Base-by-base conservation (phyloP, 2,113 vertebrate genomes). In the Halcyon malimbica region DNA sequence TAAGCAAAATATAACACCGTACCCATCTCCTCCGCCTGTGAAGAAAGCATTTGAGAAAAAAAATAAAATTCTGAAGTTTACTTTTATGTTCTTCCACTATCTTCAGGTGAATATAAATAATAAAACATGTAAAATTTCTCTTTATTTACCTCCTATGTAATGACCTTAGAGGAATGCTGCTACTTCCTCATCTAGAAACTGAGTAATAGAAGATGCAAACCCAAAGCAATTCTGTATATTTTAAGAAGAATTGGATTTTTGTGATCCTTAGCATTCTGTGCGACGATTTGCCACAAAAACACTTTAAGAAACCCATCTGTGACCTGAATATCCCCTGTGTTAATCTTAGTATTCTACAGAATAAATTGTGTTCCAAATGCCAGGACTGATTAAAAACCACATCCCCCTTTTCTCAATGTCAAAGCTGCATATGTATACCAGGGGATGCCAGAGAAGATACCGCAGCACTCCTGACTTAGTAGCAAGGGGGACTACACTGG, bases 221-320 rank as follows among this genome's bases (percentile, higher is more conserved):
- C 85, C 60, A 85, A 41, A 96, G 88, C 77, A 97, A 53, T 57
- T 87, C 17, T 80, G 26, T 82, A 26, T 67, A 74, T 96, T 98
- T 98, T 96, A 97, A 88, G 59, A 96, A 75, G 37, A 96, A 92
- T 2, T 73, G 39, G 59, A 26, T 37, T 95, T 95, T 90, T 94
- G 94, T 94, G 86, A 93, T 97, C 90, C 94, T 97, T 77, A 93
- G 86, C 84, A 89, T 95, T 97, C 96, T 94, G 74, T 94, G 86
- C 20, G 64, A 90, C 42, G 69, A 87, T 93, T 70, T 91, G 79
- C 59, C 93, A 96, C 95, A 96, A 97, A 92, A 93, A 4, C 89
- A 95, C 82, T 96, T 95, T 77, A 91, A 94, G 96, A 96, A 97
- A 95, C 91, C 93, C 91, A 95, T 97, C 94, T 95, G 87, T 96